Evolutionary conservation across 2,113 vertebrate genomes (phyloP), one percentile per base, ranked within the genome.

Genomic region (Myrmophylax atrothorax): DNA sequence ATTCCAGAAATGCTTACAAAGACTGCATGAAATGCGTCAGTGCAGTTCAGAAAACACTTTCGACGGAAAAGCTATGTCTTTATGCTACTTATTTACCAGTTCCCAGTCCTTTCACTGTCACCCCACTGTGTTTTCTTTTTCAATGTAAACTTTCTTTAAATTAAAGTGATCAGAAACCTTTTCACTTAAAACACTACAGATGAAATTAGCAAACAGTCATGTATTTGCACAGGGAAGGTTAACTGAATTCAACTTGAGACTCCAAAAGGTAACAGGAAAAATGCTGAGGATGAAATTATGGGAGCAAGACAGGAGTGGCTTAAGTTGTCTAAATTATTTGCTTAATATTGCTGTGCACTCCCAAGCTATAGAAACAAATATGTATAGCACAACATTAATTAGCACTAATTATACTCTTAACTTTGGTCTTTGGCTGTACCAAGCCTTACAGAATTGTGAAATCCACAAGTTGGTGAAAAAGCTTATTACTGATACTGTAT

Each of bases 361-460:
- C 83, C 92, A 93, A 92, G 85, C 85, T 94, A 70, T 16, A 88
- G 68, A 96, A 96, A 92, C 72, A 7, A 63, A 85, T 66, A 89
- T 26, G 74, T 67, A 85, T n/a, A 91, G 69, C 58, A 81, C 74
- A 95, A 56, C 68, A 64, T 40, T 80, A 92, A 88, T 94, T 84
- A 91, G 56, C 28, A 52, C 35, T 86, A 92, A 95, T 94, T 81
- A 96, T 37, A 52, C 44, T 60, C 44, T 93, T 89, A 81, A 93
- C 76, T 70, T 68, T 40, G 64, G 56, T 89, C 76, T 86, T 86
- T 49, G 40, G 37, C 38, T 75, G 40, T 9, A 59, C 44, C 60
- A 92, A 91, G 66, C 76, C 40, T 52, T 68, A 60, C 3, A 18
- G 31, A 84, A 75, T 81, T 94, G 59, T 80, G 58, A 94, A 96